phyloP scores from a whole-genome alignment of 2,797 vertebrate genomes.

The Anas flavirostris region DNA sequence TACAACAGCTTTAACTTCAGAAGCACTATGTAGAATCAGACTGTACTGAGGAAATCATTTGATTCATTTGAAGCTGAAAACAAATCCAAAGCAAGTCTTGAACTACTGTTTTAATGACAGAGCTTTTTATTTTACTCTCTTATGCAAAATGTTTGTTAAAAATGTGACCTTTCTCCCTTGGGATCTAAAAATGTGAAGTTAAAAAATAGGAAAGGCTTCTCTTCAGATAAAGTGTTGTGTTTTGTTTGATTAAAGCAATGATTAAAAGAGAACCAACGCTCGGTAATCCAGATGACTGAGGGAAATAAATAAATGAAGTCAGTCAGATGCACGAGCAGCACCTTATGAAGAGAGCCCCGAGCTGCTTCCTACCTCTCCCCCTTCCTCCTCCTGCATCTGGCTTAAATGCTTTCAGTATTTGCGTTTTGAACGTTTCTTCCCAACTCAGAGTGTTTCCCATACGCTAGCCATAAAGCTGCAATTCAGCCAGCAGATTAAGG shows the following conservation, averaged over 20 bases:
- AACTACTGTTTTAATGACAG: not conserved
- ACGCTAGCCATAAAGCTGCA: not conserved
- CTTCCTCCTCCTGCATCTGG: not conserved
- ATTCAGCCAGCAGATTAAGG: not conserved
- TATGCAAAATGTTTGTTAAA: no score
- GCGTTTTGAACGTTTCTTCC: not conserved
- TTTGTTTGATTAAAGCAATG: not conserved
- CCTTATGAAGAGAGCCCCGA: no score
- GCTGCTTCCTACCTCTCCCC: not conserved
- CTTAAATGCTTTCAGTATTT: not conserved
- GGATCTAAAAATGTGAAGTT: not conserved
- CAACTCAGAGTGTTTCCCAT: not conserved
- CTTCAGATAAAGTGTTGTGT: not conserved
- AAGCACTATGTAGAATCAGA: not conserved
- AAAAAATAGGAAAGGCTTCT: not conserved
- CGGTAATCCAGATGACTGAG: not conserved
- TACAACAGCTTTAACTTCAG: not conserved
- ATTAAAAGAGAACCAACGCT: not conserved
- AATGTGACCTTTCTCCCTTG: not conserved
- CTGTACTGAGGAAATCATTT: not conserved
- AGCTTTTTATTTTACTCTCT: not conserved
- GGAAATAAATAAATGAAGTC: not conserved
- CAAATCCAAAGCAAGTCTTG: not conserved
- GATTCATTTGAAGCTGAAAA: not conserved
- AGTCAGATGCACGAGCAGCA: not conserved